Conservation (phyloP, 2,113 vertebrate genomes). For the Piliocolobus tephrosceles region DNA sequence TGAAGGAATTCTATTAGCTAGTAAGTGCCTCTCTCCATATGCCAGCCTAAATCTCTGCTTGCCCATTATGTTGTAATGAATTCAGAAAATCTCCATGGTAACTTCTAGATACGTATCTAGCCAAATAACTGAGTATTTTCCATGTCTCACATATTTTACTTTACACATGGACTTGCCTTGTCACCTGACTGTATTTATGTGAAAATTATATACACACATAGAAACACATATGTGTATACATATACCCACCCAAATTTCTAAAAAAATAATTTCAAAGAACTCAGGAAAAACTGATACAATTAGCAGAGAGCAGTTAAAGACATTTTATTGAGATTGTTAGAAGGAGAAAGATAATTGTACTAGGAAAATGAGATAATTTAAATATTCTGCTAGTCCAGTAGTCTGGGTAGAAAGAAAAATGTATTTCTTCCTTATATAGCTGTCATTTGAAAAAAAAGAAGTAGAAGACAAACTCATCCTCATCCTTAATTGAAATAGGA, state of each 20-base stretch:
- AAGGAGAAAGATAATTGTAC: not conserved
- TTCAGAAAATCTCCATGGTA: not conserved
- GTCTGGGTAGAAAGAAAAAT: not conserved
- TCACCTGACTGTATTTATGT: not conserved
- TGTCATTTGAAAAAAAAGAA: not conserved
- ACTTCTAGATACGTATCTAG: not conserved
- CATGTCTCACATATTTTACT: not conserved
- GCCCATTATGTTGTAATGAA: not conserved
- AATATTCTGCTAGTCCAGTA: not conserved
- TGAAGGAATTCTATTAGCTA: slow-evolving; percentile 18
- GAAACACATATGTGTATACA: accelerated
- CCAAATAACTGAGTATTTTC: not conserved
- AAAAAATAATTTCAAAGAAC: not conserved
- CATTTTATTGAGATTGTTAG: not conserved
- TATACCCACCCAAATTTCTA: not conserved
- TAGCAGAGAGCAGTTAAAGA: not conserved
- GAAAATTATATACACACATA: not conserved
- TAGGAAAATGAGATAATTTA: not conserved
- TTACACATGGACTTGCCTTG: not conserved
- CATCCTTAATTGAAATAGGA: not conserved
- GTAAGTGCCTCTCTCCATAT: not conserved
- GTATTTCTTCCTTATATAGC: not conserved
- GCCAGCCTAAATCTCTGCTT: slow-evolving; percentile 11
- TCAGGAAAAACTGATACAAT: not conserved
- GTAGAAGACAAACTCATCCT: not conserved